Conservation (phyloP, 1,140 invertebrate genomes). For the Saccostrea echinata region DNA sequence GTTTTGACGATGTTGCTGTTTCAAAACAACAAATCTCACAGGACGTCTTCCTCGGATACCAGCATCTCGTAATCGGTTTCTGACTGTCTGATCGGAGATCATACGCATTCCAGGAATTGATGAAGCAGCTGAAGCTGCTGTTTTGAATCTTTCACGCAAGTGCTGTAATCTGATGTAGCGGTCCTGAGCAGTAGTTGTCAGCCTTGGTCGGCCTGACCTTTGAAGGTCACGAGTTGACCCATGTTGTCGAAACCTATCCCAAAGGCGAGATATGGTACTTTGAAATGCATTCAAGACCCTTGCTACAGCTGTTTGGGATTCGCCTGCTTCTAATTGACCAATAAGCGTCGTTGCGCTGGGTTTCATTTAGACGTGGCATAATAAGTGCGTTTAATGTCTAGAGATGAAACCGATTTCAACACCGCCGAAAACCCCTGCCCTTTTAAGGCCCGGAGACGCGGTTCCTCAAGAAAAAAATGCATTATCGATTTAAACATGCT, state of each 20-base stretch:
- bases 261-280: conserved; percentile 47
- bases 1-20: conserved; percentile 40
- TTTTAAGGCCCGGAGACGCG: too few relatives aligned
- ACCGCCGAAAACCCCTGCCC: too few relatives aligned
- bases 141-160: not conserved
- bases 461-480: too few relatives aligned
- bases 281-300: conserved; percentile 38
- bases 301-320: conserved; percentile 39
- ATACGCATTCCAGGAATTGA: too few relatives aligned
- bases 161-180: conserved; percentile 7
- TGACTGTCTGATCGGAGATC: too few relatives aligned
- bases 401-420: too few relatives aligned
- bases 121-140: too few relatives aligned
- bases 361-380: conserved; percentile 32
- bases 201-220: conserved; percentile 44
- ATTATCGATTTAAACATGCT: too few relatives aligned
- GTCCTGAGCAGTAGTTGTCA: conserved; percentile 24
- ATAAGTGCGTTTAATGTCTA: not conserved
- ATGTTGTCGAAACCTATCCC: conserved; percentile 33
- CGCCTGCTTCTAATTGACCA: conserved; percentile 44
- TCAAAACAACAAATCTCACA: too few relatives aligned
- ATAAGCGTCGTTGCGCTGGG: conserved; percentile 41
- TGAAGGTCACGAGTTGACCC: conserved; percentile 43
- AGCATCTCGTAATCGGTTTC: too few relatives aligned
- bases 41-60: too few relatives aligned